Base-by-base conservation (phyloP, 2,888 invertebrate genomes). In the Hirtodrosophila cameraria region DNA sequence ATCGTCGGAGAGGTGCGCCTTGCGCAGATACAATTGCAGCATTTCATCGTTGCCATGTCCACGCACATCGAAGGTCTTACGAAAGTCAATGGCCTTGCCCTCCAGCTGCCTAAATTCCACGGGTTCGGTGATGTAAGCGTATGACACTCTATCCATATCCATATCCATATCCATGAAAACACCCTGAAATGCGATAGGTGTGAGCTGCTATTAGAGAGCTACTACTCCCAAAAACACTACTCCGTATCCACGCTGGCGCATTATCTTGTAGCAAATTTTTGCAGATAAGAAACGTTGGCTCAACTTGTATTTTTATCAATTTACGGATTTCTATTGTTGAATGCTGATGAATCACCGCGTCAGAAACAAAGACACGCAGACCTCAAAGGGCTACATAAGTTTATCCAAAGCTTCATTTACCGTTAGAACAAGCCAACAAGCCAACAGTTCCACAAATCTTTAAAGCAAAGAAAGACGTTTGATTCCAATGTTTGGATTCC, bases 11-110 rank as follows among this genome's bases (percentile, higher is more conserved):
- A 87, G 48, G 2, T 88, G 82, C 3, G 88, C 88, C 63, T 82
- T 88, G 23, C 74, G 76, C 25, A 89, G 59, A 57, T 89, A 89
- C 16, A 88, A 48, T n/a, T 82, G 82, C 5, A 89, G 77, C 87
- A 88, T 88, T 48, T 89, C 86, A 49, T 89, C 88, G 25, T 73
- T 68, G 8, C 86, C 83, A 25, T 60, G 78, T 9, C 89, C 88
- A n/a, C 88, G 88, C 39, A 89, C 68, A 62, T 89, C 85, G 50
- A 89, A 89, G 5, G 88, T 89, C 65, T 87, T 89, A 30, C 75
- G 74, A 42, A 89, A 89, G 45, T 89, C 88, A 2, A 89, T 66
- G 36, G 84, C 67, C 28, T 49, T 72, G 15, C 88, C 88, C 58
- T 82, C 70, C 71, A 85, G 73, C 42, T 88, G 75, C n/a, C 79